A percentile compares a stretch with the other conserved stretches of the same genome.
These are phyloP conservation scores for Haemorhous mexicanus DNA, from an alignment of 2,113 vertebrate species.

Conservation along the genomic window DNA sequence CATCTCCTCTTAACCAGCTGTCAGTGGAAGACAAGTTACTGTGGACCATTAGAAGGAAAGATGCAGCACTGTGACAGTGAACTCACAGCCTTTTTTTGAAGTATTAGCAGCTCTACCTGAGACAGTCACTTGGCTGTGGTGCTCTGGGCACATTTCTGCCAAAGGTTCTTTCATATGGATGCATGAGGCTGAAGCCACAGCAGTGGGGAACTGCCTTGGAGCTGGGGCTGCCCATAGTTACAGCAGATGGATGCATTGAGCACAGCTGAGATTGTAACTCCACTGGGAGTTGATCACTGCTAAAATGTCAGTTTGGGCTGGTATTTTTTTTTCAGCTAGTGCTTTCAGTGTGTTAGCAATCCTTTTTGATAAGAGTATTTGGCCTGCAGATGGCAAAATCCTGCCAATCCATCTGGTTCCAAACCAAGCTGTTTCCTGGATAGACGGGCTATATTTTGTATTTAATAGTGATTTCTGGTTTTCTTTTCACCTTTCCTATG, in stretches of 20 bases:
- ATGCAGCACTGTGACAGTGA: neutral
- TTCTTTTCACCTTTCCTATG: neutral
- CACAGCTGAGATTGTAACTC: neutral
- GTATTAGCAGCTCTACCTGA: neutral
- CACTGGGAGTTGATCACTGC: neutral
- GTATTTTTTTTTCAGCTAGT: neutral
- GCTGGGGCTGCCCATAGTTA: neutral
- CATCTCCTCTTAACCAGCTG: neutral
- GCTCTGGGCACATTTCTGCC: neutral
- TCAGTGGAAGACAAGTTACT: neutral
- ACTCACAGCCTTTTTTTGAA: neutral
- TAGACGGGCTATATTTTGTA: neutral
- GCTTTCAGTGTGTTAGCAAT: neutral
- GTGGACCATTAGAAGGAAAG: neutral
- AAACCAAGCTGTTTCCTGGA: neutral
- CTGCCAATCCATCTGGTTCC: neutral
- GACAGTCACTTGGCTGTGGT: neutral
- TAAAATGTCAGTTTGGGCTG: neutral
- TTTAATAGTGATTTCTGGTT: neutral
- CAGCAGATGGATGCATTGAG: neutral
- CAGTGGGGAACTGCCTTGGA: rapidly evolving
- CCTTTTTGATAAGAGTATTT: neutral
- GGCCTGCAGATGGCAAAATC: neutral
- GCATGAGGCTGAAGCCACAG: neutral
- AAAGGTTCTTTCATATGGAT: neutral